A percentile compares a stretch with the other conserved stretches of the same genome.
Evolutionary conservation across 2,113 vertebrate genomes (phyloP).

Genomic region (Daubentonia madagascariensis): DNA sequence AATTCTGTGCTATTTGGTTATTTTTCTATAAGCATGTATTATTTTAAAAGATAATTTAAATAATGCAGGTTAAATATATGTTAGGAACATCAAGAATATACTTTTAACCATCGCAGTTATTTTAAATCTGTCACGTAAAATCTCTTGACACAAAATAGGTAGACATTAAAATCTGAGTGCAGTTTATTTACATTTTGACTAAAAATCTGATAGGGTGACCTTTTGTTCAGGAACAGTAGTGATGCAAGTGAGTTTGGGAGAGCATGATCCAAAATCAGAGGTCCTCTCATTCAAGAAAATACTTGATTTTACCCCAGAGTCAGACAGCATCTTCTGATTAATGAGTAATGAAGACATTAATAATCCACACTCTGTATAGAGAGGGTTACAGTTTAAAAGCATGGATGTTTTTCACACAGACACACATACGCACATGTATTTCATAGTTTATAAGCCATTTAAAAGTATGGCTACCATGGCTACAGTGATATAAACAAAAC

Average conservation of each 20-base stretch:
- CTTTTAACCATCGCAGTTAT: background rate
- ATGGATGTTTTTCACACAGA: background rate
- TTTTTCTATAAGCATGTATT: background rate
- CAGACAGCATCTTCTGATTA: background rate
- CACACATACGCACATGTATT: background rate
- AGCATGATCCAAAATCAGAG: background rate
- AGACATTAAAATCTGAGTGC: background rate
- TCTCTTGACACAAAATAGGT: background rate
- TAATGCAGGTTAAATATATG: background rate
- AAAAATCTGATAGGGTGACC: background rate
- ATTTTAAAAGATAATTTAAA: conserved; percentile 18
- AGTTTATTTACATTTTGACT: background rate
- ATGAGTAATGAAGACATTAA: background rate
- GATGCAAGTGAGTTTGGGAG: background rate
- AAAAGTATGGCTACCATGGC: background rate
- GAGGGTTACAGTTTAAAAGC: background rate
- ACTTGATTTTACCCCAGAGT: background rate
- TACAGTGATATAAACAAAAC: conserved; percentile 9
- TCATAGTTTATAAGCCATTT: background rate
- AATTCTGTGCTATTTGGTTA: background rate
- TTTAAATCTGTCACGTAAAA: background rate
- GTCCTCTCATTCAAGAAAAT: background rate
- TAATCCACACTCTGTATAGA: background rate
- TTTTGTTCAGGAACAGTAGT: background rate
- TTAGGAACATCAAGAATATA: background rate